These are phyloP conservation scores for Camponotus fellah DNA, from an alignment of 2,888 invertebrate species.

Conservation along the genomic window DNA sequence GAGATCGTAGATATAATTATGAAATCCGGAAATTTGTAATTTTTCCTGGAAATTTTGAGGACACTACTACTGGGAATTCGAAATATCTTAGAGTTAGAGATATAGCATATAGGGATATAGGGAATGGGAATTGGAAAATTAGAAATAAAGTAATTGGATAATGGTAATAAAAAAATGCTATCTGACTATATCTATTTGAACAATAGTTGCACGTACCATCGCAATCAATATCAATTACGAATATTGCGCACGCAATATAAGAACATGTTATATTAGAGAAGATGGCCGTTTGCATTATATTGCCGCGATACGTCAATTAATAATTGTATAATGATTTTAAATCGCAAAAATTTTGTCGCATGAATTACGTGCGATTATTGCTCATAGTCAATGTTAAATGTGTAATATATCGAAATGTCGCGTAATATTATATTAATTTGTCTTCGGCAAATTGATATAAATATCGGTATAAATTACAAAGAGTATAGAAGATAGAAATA, in stretches of 20 bases:
- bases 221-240: conserved; percentile 38
- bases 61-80: background rate
- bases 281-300: conserved; percentile 14
- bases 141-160: conserved; percentile 23
- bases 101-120: conserved; percentile 6
- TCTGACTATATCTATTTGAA: conserved; percentile 21
- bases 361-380: conserved; percentile 43
- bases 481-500: conserved; percentile 28
- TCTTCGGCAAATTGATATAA: conserved; percentile 36
- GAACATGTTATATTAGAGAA: conserved; percentile 13
- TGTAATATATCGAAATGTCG: conserved; percentile 37
- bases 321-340: background rate
- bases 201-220: conserved; percentile 50
- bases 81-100: conserved; percentile 26
- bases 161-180: conserved; percentile 25
- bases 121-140: conserved; percentile 5
- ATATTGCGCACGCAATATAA: conserved; percentile 12
- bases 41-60: conserved; percentile 1
- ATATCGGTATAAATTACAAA: conserved; percentile 41
- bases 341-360: conserved; percentile 13
- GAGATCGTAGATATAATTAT: conserved; percentile 14
- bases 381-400: conserved; percentile 22
- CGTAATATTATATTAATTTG: conserved; percentile 24
- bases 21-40: conserved; percentile 9
- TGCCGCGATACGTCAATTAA: too few species aligned